Conservation (phyloP, 2,888 invertebrate genomes). For the Leucophenga maculata region DNA sequence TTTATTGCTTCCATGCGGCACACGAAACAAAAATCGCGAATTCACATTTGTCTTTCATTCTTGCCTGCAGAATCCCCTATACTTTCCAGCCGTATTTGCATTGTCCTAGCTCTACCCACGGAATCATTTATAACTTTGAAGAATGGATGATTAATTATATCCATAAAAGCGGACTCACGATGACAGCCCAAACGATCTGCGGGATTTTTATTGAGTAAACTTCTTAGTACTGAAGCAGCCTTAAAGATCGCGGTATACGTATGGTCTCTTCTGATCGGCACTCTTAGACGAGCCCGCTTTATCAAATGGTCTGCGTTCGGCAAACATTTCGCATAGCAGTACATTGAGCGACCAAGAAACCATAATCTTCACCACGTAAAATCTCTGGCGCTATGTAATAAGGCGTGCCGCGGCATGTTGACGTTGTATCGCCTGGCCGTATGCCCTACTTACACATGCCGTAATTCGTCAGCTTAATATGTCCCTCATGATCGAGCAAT, state of each 20-base stretch:
- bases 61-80: no score
- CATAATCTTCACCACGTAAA: constrained; percentile 91
- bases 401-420: constrained; percentile 96
- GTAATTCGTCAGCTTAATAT: constrained; percentile 99
- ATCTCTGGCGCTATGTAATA: constrained; percentile 99
- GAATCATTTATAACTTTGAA: constrained; percentile 98
- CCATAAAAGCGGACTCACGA: constrained; percentile 89
- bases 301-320: constrained; percentile 98
- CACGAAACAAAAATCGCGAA: no score
- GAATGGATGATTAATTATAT: constrained; percentile 97
- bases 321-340: constrained; percentile 98
- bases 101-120: no score
- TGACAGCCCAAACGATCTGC: constrained; percentile 95
- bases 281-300: constrained; percentile 97
- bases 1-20: no score
- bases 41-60: no score
- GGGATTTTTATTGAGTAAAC: constrained; percentile 98
- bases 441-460: constrained; percentile 98
- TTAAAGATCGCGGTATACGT: constrained; percentile 96
- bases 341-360: constrained; percentile 94
- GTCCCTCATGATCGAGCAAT: constrained; percentile 97
- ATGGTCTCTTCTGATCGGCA: constrained; percentile 99
- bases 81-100: no score
- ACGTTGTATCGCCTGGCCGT: constrained; percentile 93
- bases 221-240: constrained; percentile 96